Conservation (phyloP, 2,888 invertebrate genomes). For the Drosophila affinis region DNA sequence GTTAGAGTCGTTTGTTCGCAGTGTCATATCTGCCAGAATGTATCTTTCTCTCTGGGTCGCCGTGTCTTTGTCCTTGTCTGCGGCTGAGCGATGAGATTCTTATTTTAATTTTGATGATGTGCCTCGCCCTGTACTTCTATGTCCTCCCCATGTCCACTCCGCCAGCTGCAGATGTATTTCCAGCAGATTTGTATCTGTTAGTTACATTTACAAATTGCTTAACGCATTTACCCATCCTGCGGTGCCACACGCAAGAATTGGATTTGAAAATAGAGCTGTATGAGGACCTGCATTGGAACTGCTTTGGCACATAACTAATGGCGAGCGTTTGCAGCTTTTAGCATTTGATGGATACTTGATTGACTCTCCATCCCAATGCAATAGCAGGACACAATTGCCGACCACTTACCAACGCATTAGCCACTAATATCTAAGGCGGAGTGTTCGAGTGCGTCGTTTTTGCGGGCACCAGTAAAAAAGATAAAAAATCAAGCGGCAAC, state of each 20-base stretch:
- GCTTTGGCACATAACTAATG: constrained; percentile 25
- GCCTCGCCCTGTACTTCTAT: constrained; percentile 13
- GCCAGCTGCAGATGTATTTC: constrained; percentile 53
- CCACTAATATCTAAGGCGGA: constrained; percentile 16
- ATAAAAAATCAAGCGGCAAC: neutral
- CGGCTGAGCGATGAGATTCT: constrained; percentile 75
- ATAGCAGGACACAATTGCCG: constrained; percentile 20
- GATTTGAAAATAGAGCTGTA: constrained; percentile 59
- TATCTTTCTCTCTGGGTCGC: constrained; percentile 49
- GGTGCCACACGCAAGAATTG: neutral
- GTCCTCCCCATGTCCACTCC: constrained; percentile 1
- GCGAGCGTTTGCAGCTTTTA: constrained; percentile 66
- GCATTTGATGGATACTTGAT: constrained; percentile 69
- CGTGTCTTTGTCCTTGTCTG: constrained; percentile 59
- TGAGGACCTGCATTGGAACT: constrained; percentile 8
- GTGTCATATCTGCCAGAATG: constrained; percentile 74
- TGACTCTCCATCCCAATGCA: constrained; percentile 24
- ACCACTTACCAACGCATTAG: constrained; percentile 62
- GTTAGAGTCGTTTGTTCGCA: constrained; percentile 75
- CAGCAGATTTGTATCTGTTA: constrained; percentile 70
- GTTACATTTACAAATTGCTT: constrained; percentile 77
- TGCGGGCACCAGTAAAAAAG: neutral
- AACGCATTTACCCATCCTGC: constrained; percentile 46
- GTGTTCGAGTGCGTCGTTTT: neutral
- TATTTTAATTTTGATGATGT: constrained; percentile 79